Percentiles rank a stretch among this genome's conserved stretches.
These are phyloP conservation scores for Miltochrista miniata DNA, from an alignment of 2,888 invertebrate genomes.

Conservation along the genomic window DNA sequence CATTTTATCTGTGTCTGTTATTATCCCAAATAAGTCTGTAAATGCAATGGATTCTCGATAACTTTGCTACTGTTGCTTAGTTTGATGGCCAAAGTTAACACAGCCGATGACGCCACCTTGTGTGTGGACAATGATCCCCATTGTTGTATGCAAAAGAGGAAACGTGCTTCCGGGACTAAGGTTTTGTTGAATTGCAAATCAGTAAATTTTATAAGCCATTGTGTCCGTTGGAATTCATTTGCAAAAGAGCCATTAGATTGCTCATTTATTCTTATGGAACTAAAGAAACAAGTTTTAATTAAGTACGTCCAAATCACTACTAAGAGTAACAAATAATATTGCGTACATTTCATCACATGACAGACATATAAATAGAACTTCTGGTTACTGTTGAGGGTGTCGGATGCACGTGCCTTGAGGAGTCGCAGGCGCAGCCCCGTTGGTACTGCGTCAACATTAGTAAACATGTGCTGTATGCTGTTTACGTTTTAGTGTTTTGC, in stretches of 20 bases:
- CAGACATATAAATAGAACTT: conserved; percentile 54
- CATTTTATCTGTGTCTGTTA: too few relatives aligned
- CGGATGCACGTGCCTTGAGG: conserved; percentile 47
- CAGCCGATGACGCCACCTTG: conserved; percentile 32
- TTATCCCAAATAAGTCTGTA: too few relatives aligned
- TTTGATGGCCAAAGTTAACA: conserved; percentile 11
- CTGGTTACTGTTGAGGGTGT: conserved; percentile 60
- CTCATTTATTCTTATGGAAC: too few relatives aligned
- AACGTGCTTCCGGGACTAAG: conserved; percentile 55
- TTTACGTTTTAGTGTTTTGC: conserved; percentile 23
- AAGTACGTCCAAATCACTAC: conserved; percentile 5
- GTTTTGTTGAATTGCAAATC: conserved; percentile 42
- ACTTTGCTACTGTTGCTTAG: background rate
- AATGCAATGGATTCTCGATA: too few relatives aligned
- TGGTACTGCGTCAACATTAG: conserved; percentile 37
- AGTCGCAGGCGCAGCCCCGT: conserved; percentile 51
- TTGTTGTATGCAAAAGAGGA: conserved; percentile 62
- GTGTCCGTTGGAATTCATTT: background rate
- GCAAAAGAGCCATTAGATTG: background rate
- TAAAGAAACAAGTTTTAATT: conserved; percentile 11
- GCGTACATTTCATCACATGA: conserved; percentile 45
- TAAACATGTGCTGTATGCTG: conserved; percentile 46
- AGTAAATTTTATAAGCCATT: conserved; percentile 16
- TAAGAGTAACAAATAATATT: conserved; percentile 38
- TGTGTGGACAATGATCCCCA: conserved; percentile 49